Base-by-base conservation (phyloP, 2,888 invertebrate genomes). In the Tetragnatha montana region DNA sequence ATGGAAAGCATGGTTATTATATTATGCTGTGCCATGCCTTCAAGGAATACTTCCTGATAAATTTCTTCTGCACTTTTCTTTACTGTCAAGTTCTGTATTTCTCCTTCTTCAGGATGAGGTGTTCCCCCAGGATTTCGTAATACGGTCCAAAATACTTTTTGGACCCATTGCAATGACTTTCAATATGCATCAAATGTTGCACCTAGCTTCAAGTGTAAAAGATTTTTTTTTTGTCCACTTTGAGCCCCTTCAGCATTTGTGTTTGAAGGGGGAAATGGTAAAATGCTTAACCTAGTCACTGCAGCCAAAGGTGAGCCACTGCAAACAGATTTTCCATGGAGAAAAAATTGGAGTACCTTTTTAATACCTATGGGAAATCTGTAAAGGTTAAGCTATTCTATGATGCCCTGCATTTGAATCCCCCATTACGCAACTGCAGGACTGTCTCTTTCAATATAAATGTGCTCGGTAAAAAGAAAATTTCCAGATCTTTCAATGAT, bases 151-250 rank as follows among this genome's bases (percentile, higher is more conserved):
- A 21, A 82, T 82, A 14, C 51, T 73, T 6, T 82, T 73, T 82
- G 82, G 73, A 49, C 50, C 82, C 73, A 73, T 73, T 8, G 73
- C 82, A 19, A 82, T 82, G 73, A 73, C 82, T n/a, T 70, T 81
- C 0, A 68, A 81, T 35, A 21, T 81, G 69, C 70, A 81, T n/a
- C 81, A 81, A 35, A 69, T 81, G 69, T 6, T 81, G 14, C 81
- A 81, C 70, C 6, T 69, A 12, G 47, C 81, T 22, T 47, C 81
- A 69, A 81, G 69, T 81, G 71, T 81, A 19, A 70, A 71, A 71
- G 81, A 81, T 71, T 81, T 81, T 70, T 70, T n/a, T n/a, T n/a
- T n/a, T n/a, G 70, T 71, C 81, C 81, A 12, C 81, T 81, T 71
- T 81, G 81, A 71, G 81, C 81, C 50, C 21, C 49, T 71, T 82